A percentile compares a stretch with the other conserved stretches of the same genome.
Evolutionary conservation across 2,797 vertebrate genomes (phyloP).

Genomic region (Scomberomorus guttatus): DNA sequence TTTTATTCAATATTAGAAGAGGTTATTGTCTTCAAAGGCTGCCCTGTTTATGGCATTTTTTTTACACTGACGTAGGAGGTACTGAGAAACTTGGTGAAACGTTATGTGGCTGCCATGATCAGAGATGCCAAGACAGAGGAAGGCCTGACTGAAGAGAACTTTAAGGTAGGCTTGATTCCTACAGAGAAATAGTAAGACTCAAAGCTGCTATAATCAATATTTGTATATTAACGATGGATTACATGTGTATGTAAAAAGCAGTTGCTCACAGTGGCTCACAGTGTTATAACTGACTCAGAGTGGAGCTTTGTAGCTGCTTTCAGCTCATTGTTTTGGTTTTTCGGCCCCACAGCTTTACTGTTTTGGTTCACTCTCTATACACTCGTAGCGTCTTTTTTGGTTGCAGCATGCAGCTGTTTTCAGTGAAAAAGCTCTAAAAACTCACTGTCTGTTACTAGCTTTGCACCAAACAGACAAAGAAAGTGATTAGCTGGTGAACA

Average conservation of each 20-base stretch:
- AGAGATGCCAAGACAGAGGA: slow-evolving; percentile 98
- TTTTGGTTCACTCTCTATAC: not conserved
- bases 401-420: not conserved
- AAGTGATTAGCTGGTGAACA: not conserved
- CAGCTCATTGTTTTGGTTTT: not conserved
- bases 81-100: slow-evolving; percentile 96
- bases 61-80: slow-evolving; percentile 88
- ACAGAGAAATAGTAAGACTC: not conserved
- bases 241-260: not conserved
- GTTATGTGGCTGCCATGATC: slow-evolving; percentile 99
- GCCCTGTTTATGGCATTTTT: not conserved
- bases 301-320: not conserved
- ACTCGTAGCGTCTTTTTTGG: not conserved
- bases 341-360: not conserved
- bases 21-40: slow-evolving; percentile 15
- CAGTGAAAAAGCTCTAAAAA: not conserved
- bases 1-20: not conserved
- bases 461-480: not conserved
- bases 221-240: slow-evolving; percentile 4
- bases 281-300: too few relatives aligned
- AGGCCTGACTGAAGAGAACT: slow-evolving; percentile 98
- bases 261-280: too few relatives aligned
- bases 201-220: not conserved
- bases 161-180: slow-evolving; percentile 88
- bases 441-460: not conserved